A percentile compares a stretch with the other conserved stretches of the same genome.
Evolutionary conservation across 2,113 vertebrate species (phyloP).

Genomic region (Taurulus bubalis): DNA sequence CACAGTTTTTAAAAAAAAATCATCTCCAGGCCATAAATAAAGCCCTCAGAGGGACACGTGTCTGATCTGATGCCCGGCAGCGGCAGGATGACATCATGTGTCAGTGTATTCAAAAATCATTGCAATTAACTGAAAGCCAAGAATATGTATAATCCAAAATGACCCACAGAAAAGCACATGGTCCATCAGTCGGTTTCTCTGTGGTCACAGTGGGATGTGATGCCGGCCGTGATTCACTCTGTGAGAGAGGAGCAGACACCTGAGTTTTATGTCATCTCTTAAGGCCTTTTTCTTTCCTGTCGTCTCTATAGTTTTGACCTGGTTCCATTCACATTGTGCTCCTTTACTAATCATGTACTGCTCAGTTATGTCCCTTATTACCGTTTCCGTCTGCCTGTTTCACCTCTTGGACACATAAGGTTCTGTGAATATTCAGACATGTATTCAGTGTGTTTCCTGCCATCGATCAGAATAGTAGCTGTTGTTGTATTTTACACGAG

Average conservation of each 20-base stretch:
- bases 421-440: not conserved
- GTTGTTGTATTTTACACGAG: not conserved
- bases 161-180: not conserved
- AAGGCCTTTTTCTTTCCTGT: constrained; percentile 5
- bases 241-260: constrained; percentile 1
- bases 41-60: too few species aligned
- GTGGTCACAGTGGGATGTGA: not conserved
- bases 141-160: not conserved
- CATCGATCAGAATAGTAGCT: not conserved
- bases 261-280: not conserved
- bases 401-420: not conserved
- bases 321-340: not conserved
- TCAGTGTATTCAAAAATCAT: too few species aligned
- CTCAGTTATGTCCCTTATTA: not conserved
- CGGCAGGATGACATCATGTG: too few species aligned
- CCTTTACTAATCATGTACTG: constrained; percentile 8
- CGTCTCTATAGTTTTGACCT: constrained; percentile 6
- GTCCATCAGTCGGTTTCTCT: not conserved
- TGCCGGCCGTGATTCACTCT: not conserved
- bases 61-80: too few species aligned
- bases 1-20: not conserved
- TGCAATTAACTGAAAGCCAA: not conserved
- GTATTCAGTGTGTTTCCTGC: not conserved
- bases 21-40: not conserved
- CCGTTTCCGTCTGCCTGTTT: not conserved